Conservation (phyloP, 2,888 invertebrate genomes). For the Flexamia atlantica region DNA sequence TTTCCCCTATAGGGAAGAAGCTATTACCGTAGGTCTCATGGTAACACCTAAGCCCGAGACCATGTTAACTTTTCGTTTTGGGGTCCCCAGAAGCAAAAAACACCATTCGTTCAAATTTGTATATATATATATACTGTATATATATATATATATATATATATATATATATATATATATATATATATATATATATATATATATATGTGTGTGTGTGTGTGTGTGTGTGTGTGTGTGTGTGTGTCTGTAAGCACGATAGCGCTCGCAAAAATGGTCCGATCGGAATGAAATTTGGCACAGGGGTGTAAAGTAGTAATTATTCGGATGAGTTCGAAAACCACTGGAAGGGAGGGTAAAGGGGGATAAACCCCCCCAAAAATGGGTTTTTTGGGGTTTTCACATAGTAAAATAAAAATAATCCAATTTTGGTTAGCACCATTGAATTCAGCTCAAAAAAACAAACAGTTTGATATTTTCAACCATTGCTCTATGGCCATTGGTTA, state of each 20-base stretch:
- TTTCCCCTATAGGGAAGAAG: constrained; percentile 7
- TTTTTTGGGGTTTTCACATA: not conserved
- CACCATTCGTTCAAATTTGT: not conserved
- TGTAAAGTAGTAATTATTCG: not conserved
- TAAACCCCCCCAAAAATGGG: too few relatives aligned
- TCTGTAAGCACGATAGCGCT: not conserved
- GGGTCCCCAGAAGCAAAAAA: not conserved
- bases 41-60: not conserved
- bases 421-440: too few relatives aligned
- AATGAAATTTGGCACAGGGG: not conserved
- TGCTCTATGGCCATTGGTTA: too few relatives aligned
- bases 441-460: too few relatives aligned
- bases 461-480: too few relatives aligned
- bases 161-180: not conserved
- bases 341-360: too few relatives aligned
- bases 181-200: not conserved
- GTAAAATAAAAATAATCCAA: too few relatives aligned
- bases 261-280: not conserved
- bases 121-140: constrained; percentile 1
- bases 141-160: not conserved
- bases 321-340: not conserved
- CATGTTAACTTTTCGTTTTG: not conserved
- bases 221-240: constrained; percentile 9
- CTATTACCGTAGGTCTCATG: not conserved
- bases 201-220: not conserved